Conservation (phyloP, 2,888 invertebrate species). For the Diadegma fenestrale region DNA sequence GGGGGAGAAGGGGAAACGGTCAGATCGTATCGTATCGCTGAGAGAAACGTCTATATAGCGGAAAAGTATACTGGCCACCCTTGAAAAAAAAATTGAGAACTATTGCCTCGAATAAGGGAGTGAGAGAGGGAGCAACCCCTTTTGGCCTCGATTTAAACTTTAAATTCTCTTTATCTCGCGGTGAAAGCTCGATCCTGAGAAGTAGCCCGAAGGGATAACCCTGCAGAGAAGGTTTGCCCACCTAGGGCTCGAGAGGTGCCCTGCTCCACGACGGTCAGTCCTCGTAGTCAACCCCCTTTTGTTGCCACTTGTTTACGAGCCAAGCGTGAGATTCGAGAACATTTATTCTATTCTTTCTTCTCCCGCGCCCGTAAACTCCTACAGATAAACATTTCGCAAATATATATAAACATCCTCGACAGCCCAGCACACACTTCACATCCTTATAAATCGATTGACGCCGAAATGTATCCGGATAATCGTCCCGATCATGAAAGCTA, state of each 20-base stretch:
- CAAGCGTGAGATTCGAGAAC: constrained; percentile 81
- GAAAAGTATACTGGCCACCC: constrained; percentile 73
- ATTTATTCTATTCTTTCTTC: constrained; percentile 80
- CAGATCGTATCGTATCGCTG: constrained; percentile 79
- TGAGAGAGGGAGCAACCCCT: constrained; percentile 64
- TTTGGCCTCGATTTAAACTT: constrained; percentile 81
- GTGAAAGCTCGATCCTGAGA: constrained; percentile 77
- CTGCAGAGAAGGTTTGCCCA: constrained; percentile 52
- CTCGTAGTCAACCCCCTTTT: constrained; percentile 74
- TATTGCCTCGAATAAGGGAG: constrained; percentile 48
- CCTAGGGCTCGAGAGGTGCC: constrained; percentile 58
- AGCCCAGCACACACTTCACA: constrained; percentile 26
- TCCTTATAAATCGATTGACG: constrained; percentile 28
- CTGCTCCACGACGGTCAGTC: constrained; percentile 79
- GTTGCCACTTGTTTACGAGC: constrained; percentile 84
- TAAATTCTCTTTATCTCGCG: constrained; percentile 83
- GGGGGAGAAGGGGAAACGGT: constrained; percentile 72
- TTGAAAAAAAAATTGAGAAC: constrained; percentile 41
- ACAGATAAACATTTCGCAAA: constrained; percentile 22
- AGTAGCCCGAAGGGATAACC: constrained; percentile 79
- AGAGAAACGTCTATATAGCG: constrained; percentile 43
- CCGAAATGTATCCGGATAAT: constrained; percentile 59
- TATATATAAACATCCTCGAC: background rate
- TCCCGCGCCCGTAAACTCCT: constrained; percentile 54
- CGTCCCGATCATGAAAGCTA: constrained; percentile 47